phyloP scores from a whole-genome alignment of 2,797 vertebrate species.

The Numenius phaeopus region DNA sequence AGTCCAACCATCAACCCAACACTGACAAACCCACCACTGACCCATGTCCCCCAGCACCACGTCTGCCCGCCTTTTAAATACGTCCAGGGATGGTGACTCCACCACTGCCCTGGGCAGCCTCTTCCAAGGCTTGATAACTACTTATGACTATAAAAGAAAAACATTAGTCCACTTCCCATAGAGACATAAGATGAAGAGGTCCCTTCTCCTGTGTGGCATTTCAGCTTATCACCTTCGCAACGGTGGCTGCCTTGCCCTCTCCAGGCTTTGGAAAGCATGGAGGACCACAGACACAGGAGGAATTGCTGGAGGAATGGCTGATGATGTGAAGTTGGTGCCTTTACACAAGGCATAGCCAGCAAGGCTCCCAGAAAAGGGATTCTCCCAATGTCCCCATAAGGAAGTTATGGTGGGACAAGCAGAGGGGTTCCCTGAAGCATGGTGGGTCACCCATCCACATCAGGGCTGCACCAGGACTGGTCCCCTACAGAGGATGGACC shows the following conservation, averaged over 20 bases:
- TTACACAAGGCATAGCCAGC: not conserved
- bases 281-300: rapidly evolving
- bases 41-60: too few relatives aligned
- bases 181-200: not conserved
- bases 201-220: rapidly evolving
- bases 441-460: rapidly evolving
- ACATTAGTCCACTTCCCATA: rapidly evolving
- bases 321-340: not conserved
- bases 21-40: too few relatives aligned
- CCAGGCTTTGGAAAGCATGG: not conserved
- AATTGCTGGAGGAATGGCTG: not conserved
- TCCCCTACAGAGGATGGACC: not conserved
- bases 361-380: not conserved
- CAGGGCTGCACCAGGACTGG: not conserved
- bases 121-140: too few relatives aligned
- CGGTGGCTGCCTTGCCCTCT: not conserved
- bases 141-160: not conserved
- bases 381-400: rapidly evolving
- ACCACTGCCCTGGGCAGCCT: too few relatives aligned
- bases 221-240: rapidly evolving
- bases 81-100: too few relatives aligned
- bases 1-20: too few relatives aligned
- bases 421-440: rapidly evolving
- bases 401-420: not conserved
- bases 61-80: too few relatives aligned